A percentile compares a stretch with the other conserved stretches of the same genome.
These are phyloP conservation scores for Daubentonia madagascariensis DNA, from an alignment of 2,113 vertebrate species.

Conservation along the genomic window DNA sequence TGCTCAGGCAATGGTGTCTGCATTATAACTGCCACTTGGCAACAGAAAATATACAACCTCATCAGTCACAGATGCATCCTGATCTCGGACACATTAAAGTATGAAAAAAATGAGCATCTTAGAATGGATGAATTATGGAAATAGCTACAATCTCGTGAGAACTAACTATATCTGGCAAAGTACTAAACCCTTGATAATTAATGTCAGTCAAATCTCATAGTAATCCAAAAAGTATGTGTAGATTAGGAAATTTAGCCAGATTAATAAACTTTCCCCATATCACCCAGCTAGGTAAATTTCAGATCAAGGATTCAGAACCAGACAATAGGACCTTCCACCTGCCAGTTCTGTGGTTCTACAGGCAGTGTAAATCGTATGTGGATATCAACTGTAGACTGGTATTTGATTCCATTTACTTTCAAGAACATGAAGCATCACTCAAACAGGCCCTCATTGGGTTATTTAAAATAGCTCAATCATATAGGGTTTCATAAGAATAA, in stretches of 20 bases:
- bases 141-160: not conserved
- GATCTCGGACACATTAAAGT: not conserved
- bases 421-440: not conserved
- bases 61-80: not conserved
- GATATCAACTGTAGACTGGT: not conserved
- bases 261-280: not conserved
- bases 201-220: not conserved
- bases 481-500: not conserved
- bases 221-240: not conserved
- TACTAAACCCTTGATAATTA: not conserved
- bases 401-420: not conserved
- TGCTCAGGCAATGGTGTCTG: accelerated
- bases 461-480: not conserved
- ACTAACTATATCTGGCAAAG: not conserved
- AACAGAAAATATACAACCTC: not conserved
- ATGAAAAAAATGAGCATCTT: not conserved
- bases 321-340: not conserved
- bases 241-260: not conserved
- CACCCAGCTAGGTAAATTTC: not conserved
- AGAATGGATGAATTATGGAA: not conserved
- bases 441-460: not conserved
- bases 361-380: not conserved
- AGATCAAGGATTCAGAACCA: not conserved
- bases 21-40: no score
- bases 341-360: not conserved